Base-by-base conservation (phyloP, 2,888 invertebrate species). In the Dinocampus coccinellae region DNA sequence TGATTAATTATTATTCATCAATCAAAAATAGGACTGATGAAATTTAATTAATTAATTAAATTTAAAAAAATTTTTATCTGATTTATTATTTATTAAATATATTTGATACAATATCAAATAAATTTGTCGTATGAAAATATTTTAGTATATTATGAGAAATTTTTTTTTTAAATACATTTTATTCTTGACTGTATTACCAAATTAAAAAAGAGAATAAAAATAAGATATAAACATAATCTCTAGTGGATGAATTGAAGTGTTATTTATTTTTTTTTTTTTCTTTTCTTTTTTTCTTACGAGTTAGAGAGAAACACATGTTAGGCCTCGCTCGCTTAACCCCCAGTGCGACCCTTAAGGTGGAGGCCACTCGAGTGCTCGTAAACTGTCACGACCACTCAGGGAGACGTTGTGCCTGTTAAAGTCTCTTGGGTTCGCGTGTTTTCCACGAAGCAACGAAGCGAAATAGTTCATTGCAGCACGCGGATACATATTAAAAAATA, bases 351-450 rank as follows among this genome's bases (percentile, higher is more conserved):
- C 73, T 71, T 52, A 29, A 60, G 55, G 69, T 68, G 34, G 68
- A 74, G 73, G 72, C 69, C 73, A 73, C 77, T 77, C 70, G 74
- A 75, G 75, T 68, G 73, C 74, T 75, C 77, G 77, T 77, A 77
- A 77, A 77, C 77, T 75, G 77, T 77, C 77, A 75, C 75, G 72
- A 74, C 72, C 77, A 75, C 75, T 77, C 75, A 71, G 69, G 73
- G 75, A 73, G 70, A 63, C 70, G 61, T 29, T 63, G 65, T 16
- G 36, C 55, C 53, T 24, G 55, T 47, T 58, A 57, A 53, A 57
- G 57, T 39, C 34, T 34, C 42, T 47, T 22, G 57, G 24, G 26
- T 60, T 53, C 58, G 26, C 55, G 47, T 55, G 61, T 68, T 33
- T 47, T 69, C 66, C 64, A 63, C 72, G 66, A 69, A 73, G 69